phyloP scores from a whole-genome alignment of 2,113 vertebrate species.

The Condylura cristata region DNA sequence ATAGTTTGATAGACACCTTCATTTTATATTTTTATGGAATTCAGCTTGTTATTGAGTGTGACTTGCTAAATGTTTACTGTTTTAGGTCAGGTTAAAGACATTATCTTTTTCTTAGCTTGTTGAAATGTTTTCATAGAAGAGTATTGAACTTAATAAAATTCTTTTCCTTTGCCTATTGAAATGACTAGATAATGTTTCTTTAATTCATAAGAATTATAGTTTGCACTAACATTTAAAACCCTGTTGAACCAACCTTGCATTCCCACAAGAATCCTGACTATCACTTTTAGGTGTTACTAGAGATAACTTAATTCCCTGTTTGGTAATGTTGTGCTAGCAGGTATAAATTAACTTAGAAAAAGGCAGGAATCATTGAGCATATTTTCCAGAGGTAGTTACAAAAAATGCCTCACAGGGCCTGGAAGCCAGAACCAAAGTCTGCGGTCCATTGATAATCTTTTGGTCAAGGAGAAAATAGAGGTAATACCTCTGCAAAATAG shows the following conservation, averaged over 20 bases:
- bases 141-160: not conserved
- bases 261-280: not conserved
- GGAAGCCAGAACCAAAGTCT: not conserved
- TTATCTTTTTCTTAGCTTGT: not conserved
- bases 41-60: not conserved
- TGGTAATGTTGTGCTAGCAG: not conserved
- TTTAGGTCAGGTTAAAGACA: not conserved
- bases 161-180: not conserved
- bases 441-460: not conserved
- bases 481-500: not conserved
- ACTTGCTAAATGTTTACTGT: not conserved
- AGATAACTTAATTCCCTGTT: not conserved
- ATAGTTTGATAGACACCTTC: not conserved
- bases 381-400: not conserved
- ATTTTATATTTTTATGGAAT: not conserved
- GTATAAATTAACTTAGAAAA: not conserved
- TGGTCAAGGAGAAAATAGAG: not conserved
- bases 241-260: not conserved
- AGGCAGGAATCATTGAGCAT: not conserved
- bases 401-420: not conserved
- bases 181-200: not conserved
- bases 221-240: not conserved
- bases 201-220: not conserved
- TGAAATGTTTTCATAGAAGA: not conserved
- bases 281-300: not conserved